Percentiles rank a stretch among this genome's conserved stretches.
phyloP scores from a whole-genome alignment of 2,113 vertebrate genomes.

The Alligator sinensis region DNA sequence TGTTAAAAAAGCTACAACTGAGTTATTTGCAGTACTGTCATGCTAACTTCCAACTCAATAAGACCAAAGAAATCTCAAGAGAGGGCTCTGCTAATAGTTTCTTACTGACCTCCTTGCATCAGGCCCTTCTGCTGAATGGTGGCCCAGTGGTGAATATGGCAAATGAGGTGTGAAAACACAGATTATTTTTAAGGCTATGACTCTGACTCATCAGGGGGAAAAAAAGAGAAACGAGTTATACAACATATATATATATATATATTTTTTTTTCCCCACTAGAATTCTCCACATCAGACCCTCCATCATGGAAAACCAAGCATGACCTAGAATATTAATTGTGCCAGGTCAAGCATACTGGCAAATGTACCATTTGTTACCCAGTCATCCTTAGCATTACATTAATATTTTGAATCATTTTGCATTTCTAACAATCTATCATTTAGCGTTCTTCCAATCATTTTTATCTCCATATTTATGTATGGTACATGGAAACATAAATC shows the following conservation, averaged over 20 bases:
- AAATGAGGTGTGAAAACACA: conserved; percentile 85
- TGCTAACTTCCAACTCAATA: conserved; percentile 86
- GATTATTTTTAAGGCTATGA: conserved; percentile 73
- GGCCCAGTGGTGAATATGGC: conserved; percentile 78
- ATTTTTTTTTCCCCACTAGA: conserved; percentile 52
- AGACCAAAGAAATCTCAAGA: conserved; percentile 83
- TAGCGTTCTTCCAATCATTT: conserved; percentile 61
- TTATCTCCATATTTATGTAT: conserved; percentile 67
- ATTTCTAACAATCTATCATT: conserved; percentile 80
- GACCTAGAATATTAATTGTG: conserved; percentile 86
- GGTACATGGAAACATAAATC: conserved; percentile 15
- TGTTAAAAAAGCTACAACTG: conserved; percentile 77
- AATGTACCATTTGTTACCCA: conserved; percentile 86
- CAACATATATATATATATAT: conserved; percentile 36
- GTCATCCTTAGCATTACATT: conserved; percentile 85
- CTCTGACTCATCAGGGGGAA: conserved; percentile 70
- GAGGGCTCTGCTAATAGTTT: conserved; percentile 85
- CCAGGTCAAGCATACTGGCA: conserved; percentile 79
- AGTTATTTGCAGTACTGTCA: conserved; percentile 86
- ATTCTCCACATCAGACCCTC: conserved; percentile 72
- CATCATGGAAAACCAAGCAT: conserved; percentile 83
- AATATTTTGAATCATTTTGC: conserved; percentile 85
- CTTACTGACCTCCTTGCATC: conserved; percentile 80
- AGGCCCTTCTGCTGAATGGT: conserved; percentile 74
- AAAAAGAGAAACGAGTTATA: conserved; percentile 74